Percentiles rank a stretch among this genome's conserved stretches.
Conservation (phyloP, 1,140 invertebrate genomes). For the Formica exsecta region DNA sequence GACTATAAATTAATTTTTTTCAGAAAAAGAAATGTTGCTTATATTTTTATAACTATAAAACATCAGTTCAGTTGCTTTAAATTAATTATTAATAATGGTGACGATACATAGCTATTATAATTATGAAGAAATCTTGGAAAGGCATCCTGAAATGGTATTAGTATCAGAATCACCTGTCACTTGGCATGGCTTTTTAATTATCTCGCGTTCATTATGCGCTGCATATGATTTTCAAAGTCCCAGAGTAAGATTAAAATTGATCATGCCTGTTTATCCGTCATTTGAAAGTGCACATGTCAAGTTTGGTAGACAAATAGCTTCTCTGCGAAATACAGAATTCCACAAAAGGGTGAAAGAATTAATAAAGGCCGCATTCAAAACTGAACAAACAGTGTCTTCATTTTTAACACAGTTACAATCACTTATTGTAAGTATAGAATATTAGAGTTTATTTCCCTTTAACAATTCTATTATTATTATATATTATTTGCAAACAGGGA, state of each 20-base stretch:
- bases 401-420: conserved; percentile 77
- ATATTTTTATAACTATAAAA: background rate
- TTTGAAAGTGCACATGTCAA: conserved; percentile 65
- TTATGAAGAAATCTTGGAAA: conserved; percentile 70
- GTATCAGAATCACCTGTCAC: conserved; percentile 73
- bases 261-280: conserved; percentile 77
- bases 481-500: conserved; percentile 44
- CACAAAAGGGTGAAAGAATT: conserved; percentile 64
- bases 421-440: conserved; percentile 73
- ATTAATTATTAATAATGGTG: conserved; percentile 4
- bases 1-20: background rate
- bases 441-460: conserved; percentile 8
- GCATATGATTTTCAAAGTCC: conserved; percentile 21
- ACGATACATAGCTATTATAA: conserved; percentile 41
- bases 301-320: conserved; percentile 76
- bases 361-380: conserved; percentile 17
- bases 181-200: conserved; percentile 77
- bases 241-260: conserved; percentile 76
- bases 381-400: conserved; percentile 63
- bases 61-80: background rate
- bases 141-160: conserved; percentile 78
- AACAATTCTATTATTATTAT: conserved; percentile 11
- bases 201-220: conserved; percentile 15
- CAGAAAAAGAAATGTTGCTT: background rate
- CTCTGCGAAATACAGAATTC: conserved; percentile 69